Percentiles rank a stretch among this genome's conserved stretches.
These are phyloP conservation scores for Artibeus lituratus DNA, from an alignment of 2,797 vertebrate species.

Conservation along the genomic window DNA sequence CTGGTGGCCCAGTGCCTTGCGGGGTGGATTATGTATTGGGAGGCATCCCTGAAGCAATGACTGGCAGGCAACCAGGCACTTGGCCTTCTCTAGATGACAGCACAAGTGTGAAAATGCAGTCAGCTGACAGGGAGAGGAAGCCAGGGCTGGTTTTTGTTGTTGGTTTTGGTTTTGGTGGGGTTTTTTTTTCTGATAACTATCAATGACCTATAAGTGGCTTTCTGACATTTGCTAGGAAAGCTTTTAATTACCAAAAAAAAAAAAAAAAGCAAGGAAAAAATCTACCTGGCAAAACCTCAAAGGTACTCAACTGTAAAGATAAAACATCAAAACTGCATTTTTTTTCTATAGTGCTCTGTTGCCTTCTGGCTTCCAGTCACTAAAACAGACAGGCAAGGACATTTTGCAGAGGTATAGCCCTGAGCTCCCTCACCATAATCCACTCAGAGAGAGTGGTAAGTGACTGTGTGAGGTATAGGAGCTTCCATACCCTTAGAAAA, in stretches of 20 bases:
- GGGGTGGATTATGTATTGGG: not conserved
- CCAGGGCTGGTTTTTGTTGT: not conserved
- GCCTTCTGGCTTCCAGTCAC: slow-evolving; percentile 44
- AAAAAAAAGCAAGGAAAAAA: slow-evolving; percentile 64
- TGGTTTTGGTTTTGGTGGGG: not conserved
- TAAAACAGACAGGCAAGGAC: not conserved
- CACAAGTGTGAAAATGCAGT: slow-evolving; percentile 42
- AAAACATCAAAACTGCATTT: slow-evolving; percentile 16
- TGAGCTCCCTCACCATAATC: not conserved
- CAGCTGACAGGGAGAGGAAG: slow-evolving; percentile 21
- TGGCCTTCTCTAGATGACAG: not conserved
- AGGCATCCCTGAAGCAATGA: not conserved
- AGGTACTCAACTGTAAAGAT: slow-evolving; percentile 52
- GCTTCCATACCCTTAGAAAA: not conserved
- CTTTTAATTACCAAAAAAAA: slow-evolving; percentile 65
- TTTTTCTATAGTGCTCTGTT: not conserved
- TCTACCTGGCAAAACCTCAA: slow-evolving; percentile 73
- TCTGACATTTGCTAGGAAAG: slow-evolving; percentile 53
- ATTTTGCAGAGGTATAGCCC: not conserved
- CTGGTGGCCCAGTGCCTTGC: not conserved
- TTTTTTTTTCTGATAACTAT: not conserved
- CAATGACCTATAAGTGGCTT: slow-evolving; percentile 57
- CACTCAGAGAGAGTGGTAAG: not conserved
- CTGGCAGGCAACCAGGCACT: not conserved
- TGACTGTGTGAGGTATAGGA: not conserved